phyloP scores from a whole-genome alignment of 2,797 vertebrate genomes.

The Lepidocolaptes lacrymiger region DNA sequence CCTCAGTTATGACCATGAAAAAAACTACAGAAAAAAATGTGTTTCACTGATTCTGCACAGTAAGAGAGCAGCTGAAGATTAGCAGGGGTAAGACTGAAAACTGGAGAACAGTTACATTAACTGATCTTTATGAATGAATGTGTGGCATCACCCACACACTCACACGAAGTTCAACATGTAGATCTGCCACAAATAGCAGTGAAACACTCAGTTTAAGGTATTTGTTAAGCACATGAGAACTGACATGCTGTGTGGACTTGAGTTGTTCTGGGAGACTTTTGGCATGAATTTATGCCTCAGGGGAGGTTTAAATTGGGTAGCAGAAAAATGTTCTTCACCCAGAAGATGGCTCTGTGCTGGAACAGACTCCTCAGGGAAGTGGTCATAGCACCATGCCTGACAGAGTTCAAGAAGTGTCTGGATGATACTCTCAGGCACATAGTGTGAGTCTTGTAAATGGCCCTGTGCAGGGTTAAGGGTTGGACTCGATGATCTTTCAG shows the following conservation, averaged over 20 bases:
- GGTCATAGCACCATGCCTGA: not conserved
- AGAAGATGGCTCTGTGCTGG: not conserved
- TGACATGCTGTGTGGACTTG: not conserved
- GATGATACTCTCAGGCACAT: not conserved
- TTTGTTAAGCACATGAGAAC: not conserved
- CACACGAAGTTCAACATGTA: not conserved
- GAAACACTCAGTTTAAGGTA: not conserved
- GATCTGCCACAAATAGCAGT: not conserved
- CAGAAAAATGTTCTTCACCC: not conserved
- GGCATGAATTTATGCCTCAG: not conserved
- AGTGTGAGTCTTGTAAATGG: not conserved
- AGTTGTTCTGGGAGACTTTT: not conserved
- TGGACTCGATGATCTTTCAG: not conserved
- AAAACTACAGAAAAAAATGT: not conserved
- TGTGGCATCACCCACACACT: not conserved
- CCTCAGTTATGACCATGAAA: not conserved
- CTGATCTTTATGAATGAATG: not conserved
- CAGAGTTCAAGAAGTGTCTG: not conserved
- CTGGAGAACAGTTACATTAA: not conserved
- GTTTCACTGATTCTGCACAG: not conserved
- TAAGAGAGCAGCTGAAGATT: not conserved
- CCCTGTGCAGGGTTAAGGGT: not conserved
- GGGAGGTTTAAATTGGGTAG: not conserved
- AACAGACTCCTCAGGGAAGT: not conserved
- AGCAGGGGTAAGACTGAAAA: not conserved